Percentiles rank a stretch among this genome's conserved stretches.
Conservation (phyloP, 2,797 vertebrate species). For the Molossus molossus region DNA sequence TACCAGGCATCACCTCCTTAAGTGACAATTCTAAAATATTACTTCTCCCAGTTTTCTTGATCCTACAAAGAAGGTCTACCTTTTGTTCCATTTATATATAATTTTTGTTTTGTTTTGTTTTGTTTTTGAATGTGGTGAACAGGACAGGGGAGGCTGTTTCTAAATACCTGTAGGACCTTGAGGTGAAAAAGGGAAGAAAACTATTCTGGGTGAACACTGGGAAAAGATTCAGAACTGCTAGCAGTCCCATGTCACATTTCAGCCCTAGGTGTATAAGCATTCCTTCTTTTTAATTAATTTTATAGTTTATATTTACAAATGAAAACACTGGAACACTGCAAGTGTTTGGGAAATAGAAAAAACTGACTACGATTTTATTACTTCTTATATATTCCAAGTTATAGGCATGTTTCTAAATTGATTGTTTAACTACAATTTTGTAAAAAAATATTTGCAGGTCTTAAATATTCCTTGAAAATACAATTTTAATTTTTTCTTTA, state of each 20-base stretch:
- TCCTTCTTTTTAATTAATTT: background rate
- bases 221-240: background rate
- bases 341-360: conserved; percentile 18
- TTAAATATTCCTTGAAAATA: conserved; percentile 5
- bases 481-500: background rate
- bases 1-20: background rate
- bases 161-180: background rate
- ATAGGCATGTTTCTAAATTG: background rate
- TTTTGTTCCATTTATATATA: background rate
- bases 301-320: background rate
- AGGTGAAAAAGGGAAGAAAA: background rate
- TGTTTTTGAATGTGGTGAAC: background rate
- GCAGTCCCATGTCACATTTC: background rate
- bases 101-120: background rate
- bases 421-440: background rate
- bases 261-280: background rate
- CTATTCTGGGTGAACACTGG: background rate
- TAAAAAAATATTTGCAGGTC: background rate
- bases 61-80: background rate
- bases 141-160: background rate
- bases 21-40: background rate
- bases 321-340: background rate
- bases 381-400: background rate
- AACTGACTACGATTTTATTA: background rate
- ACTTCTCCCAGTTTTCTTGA: background rate